Percentiles rank a stretch among this genome's conserved stretches.
Evolutionary conservation across 2,888 invertebrate species (phyloP).

Genomic region (Chymomyza amoena): DNA sequence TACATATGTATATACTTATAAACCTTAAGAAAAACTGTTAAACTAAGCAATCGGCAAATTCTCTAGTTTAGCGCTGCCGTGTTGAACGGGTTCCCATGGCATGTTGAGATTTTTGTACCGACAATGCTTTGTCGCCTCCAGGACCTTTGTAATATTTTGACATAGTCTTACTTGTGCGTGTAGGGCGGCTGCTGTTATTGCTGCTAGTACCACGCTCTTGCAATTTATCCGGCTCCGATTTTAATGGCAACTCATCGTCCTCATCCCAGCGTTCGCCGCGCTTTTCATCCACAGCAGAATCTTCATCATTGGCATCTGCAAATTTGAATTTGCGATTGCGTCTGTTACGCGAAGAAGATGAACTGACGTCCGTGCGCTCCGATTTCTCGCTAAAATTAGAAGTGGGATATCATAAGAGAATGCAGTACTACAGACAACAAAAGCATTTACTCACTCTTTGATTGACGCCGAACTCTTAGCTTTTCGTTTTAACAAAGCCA

Average conservation of each 20-base stretch:
- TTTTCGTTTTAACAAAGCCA: conserved; percentile 61
- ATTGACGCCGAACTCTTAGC: conserved; percentile 29
- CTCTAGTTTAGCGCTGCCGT: conserved; percentile 50
- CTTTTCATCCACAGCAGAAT: conserved; percentile 45
- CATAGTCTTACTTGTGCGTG: conserved; percentile 74
- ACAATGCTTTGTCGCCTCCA: conserved; percentile 31
- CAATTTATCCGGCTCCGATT: conserved; percentile 47
- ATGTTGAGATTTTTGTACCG: conserved; percentile 49
- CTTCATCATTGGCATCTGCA: conserved; percentile 35
- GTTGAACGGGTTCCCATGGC: conserved; percentile 67
- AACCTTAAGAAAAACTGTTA: not conserved
- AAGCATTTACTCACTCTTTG: not conserved
- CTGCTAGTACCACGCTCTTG: conserved; percentile 15
- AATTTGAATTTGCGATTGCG: conserved; percentile 60
- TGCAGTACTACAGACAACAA: not conserved
- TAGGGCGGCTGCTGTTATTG: conserved; percentile 57
- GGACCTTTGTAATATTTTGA: conserved; percentile 77
- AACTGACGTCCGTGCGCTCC: conserved; percentile 60
- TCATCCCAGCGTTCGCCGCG: conserved; percentile 53
- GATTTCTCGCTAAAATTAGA: conserved; percentile 48
- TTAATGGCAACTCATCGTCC: conserved; percentile 62
- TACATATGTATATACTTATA: conserved; percentile 6
- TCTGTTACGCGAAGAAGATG: conserved; percentile 63
- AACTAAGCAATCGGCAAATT: not conserved
- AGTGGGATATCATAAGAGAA: not conserved